phyloP scores from a whole-genome alignment of 2,797 vertebrate species.

The Micromesistius poutassou region DNA sequence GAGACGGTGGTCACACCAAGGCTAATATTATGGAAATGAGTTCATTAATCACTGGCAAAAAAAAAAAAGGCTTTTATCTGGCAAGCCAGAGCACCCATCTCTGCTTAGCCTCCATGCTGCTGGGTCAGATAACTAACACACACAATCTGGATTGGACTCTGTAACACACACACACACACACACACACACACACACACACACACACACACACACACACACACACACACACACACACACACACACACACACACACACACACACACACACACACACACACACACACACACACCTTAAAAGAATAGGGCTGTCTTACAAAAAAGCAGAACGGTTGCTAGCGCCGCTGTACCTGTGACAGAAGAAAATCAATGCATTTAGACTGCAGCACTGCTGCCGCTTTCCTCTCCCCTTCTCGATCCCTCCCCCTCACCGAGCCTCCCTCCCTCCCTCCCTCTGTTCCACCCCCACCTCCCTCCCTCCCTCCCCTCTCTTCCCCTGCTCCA shows the following conservation, averaged over 20 bases:
- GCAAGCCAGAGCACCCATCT: conserved; percentile 42
- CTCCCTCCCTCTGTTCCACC: conserved; percentile 28
- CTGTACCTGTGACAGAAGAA: conserved; percentile 43
- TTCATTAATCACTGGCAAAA: conserved; percentile 73
- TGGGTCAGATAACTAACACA: conserved; percentile 44
- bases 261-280: not conserved
- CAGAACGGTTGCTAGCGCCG: conserved; percentile 33
- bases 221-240: not conserved
- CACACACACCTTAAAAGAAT: too few species aligned
- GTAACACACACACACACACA: not conserved
- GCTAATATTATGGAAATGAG: conserved; percentile 74
- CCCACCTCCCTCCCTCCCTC: conserved; percentile 34
- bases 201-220: not conserved
- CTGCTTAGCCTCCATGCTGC: conserved; percentile 45
- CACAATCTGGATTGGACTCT: not conserved
- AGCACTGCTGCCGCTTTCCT: not conserved
- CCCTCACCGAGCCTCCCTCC: conserved; percentile 48
- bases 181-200: not conserved
- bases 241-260: conserved; percentile 20
- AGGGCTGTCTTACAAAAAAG: conserved; percentile 8
- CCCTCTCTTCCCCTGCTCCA: conserved; percentile 25
- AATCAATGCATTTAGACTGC: not conserved
- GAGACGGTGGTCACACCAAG: conserved; percentile 47
- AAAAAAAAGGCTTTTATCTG: conserved; percentile 66
- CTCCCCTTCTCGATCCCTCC: not conserved